Evolutionary conservation across 2,888 invertebrate species (phyloP), one percentile per base, ranked within the genome.

Genomic region (Latrodectus elegans): DNA sequence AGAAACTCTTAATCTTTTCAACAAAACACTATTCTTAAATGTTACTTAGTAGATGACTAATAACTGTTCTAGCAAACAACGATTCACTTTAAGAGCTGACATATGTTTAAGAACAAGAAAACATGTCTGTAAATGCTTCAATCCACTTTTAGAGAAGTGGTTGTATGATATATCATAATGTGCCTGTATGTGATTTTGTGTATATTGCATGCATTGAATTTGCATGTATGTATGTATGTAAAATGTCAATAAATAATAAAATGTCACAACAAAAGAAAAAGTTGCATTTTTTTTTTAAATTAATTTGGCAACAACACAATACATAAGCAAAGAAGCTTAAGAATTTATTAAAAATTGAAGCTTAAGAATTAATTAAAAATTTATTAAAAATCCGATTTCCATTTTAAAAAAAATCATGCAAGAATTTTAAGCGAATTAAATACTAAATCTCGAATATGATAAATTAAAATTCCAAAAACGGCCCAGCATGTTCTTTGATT

Each of bases 51-150:
- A 22, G n/a, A 67, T 67, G 11, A 67, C 4, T 67, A 67, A 3
- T 78, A 55, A 15, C 55, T 78, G 70, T 52, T 26, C 55, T 82
- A 82, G 82, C n/a, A 12, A 67, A 84, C 79, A 84, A 84, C 84
- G 84, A 84, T 60, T 74, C 14, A 72, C 77, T 17, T 26, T 1
- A 78, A 78, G 84, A 68, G 78, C 79, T 79, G 51, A 38, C 12
- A 60, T 60, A 55, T 67, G 53, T 68, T 9, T 53, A 67, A n/a
- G 53, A 52, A 51, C 22, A 72, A 64, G 55, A 53, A 68, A 53
- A 38, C 38, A 38, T 82, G 68, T 76, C 60, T n/a, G 73, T 73
- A 67, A n/a, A 60, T 17, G 22, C 52, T 75, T 49, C 68, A 17
- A 70, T 60, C 51, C 68, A 77, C 65, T 17, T 38, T 68, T 74